Percentiles rank a stretch among this genome's conserved stretches.
phyloP scores from a whole-genome alignment of 2,888 invertebrate genomes.

The Gymnoscelis rufifasciata region DNA sequence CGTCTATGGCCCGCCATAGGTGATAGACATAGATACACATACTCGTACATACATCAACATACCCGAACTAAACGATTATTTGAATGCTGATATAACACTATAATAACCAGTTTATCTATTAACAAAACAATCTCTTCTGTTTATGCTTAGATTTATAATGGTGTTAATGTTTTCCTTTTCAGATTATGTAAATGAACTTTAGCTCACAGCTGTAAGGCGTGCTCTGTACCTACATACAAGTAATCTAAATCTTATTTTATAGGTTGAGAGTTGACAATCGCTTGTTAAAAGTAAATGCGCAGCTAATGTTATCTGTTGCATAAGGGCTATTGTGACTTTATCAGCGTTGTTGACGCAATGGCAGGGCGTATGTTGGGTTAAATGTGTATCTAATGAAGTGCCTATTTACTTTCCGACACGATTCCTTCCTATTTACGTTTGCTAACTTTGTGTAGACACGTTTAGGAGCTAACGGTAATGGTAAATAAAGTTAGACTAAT shows the following conservation, averaged over 20 bases:
- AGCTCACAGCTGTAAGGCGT: slow-evolving; percentile 50
- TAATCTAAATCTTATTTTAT: slow-evolving; percentile 35
- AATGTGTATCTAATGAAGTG: neutral
- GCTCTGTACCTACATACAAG: slow-evolving; percentile 25
- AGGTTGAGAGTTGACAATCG: slow-evolving; percentile 35
- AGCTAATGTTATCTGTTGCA: slow-evolving; percentile 63
- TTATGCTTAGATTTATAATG: too few species aligned
- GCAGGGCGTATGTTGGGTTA: slow-evolving; percentile 23
- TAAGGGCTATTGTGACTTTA: slow-evolving; percentile 64
- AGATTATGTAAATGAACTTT: slow-evolving; percentile 57
- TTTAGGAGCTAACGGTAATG: neutral
- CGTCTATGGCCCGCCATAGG: too few species aligned
- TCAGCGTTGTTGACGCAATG: slow-evolving; percentile 54
- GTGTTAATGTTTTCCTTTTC: slow-evolving; percentile 33
- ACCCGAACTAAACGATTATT: too few species aligned
- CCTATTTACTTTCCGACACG: neutral
- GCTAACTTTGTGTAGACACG: neutral
- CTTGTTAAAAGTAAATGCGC: slow-evolving; percentile 43
- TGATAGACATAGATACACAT: too few species aligned
- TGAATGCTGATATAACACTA: too few species aligned
- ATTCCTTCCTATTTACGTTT: neutral
- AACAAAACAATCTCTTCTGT: too few species aligned
- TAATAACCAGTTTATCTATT: too few species aligned
- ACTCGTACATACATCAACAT: too few species aligned
- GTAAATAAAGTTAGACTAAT: too few species aligned